Evolutionary conservation across 2,888 invertebrate species (phyloP), one percentile per base, ranked within the genome.

Genomic region (Leucozona laternaria): DNA sequence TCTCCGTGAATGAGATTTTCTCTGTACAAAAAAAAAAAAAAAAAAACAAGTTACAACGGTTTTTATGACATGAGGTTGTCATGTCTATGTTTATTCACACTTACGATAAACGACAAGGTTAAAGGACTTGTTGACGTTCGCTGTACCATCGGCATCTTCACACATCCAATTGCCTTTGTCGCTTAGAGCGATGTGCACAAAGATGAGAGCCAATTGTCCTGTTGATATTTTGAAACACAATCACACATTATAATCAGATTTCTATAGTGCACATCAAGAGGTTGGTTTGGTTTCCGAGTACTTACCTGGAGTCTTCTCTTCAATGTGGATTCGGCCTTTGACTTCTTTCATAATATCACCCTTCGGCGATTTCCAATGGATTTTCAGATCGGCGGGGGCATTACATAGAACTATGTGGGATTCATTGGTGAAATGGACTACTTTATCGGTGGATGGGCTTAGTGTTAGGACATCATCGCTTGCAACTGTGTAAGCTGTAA

Each of bases 1-100:
- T 94, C 89, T 94, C 94, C 89, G 93, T 92, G 90, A 95, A 95
- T 58, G 93, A 93, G 77, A 95, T 93, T 86, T 94, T 93, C 88
- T 93, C 95, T 95, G 77, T 81, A 70, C 81, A 68, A 55, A 45
- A 31, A 71, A 72, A 43, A 79, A 73, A 80, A 72, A 48, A 34
- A 55, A n/a, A n/a, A n/a, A n/a, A n/a, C n/a, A n/a, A n/a, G n/a
- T n/a, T n/a, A 45, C 17, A 68, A 62, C 17, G 58, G 25, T 17
- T 17, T 55, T 64, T 20, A 40, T 40, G 20, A 48, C n/a, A 20
- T 58, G 45, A 45, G 37, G 25, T 13, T 43, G 60, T 53, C 22
- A 60, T 70, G 4, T 25, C 8, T 45, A 15, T 70, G 6, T 31
- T 11, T 45, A 64, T 50, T 57, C n/a, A 25, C 79, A 91, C 92